Percentiles rank a stretch among this genome's conserved stretches.
phyloP scores from a whole-genome alignment of 2,797 vertebrate genomes.

The Gallinago solitaria region DNA sequence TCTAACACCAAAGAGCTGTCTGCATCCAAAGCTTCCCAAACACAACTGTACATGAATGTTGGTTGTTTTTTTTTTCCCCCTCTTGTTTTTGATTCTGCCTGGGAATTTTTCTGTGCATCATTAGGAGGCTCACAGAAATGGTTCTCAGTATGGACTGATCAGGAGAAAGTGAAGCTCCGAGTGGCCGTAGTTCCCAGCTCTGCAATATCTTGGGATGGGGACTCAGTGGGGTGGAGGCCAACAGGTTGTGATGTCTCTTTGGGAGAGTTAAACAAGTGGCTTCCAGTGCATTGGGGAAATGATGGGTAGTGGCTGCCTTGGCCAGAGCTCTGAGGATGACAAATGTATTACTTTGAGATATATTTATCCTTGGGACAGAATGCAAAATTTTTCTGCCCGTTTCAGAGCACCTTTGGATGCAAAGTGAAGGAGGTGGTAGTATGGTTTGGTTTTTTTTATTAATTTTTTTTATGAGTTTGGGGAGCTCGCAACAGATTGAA shows the following conservation, averaged over 20 bases:
- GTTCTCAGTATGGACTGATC: neutral
- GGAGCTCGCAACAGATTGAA: neutral
- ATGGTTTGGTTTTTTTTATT: no score
- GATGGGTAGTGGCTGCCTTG: neutral
- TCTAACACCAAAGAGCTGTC: neutral
- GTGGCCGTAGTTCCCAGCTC: neutral
- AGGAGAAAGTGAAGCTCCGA: neutral
- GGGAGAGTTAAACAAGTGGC: neutral
- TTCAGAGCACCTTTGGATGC: neutral
- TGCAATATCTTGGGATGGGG: neutral
- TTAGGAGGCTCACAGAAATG: neutral
- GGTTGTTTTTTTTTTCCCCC: rapidly evolving
- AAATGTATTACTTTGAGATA: neutral
- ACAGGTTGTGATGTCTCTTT: neutral
- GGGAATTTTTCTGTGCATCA: neutral
- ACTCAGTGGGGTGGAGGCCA: neutral
- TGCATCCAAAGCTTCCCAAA: neutral
- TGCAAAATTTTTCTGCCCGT: neutral
- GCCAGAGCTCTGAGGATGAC: neutral
- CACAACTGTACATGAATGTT: no score
- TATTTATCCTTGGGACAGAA: neutral
- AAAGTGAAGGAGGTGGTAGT: neutral
- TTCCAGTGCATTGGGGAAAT: neutral
- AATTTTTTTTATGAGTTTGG: no score
- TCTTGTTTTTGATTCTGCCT: neutral